Conservation (phyloP, 2,113 vertebrate species). For the Cinclus cinclus region DNA sequence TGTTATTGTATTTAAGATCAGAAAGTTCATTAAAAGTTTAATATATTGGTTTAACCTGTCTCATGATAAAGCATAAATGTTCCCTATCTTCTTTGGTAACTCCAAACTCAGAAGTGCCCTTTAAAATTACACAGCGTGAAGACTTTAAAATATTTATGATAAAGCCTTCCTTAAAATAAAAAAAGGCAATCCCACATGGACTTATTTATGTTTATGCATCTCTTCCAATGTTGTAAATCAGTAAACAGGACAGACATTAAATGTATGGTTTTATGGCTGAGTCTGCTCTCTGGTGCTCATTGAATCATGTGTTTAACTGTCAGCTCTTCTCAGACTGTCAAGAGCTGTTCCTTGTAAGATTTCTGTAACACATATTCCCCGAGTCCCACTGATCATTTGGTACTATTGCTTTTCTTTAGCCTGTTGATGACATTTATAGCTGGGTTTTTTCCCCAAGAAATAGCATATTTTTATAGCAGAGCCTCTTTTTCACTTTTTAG, state of each 20-base stretch:
- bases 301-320: slow-evolving; percentile 64
- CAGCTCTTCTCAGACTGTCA: slow-evolving; percentile 62
- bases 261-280: slow-evolving; percentile 40
- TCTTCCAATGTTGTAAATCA: slow-evolving; percentile 26
- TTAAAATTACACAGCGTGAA: slow-evolving; percentile 48
- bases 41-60: background rate
- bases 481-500: slow-evolving; percentile 4
- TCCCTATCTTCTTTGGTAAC: slow-evolving; percentile 35
- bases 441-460: background rate
- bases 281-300: slow-evolving; percentile 18
- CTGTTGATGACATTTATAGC: slow-evolving; percentile 48
- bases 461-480: background rate
- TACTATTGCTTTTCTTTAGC: background rate
- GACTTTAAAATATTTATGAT: slow-evolving; percentile 70
- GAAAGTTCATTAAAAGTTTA: slow-evolving; percentile 31
- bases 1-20: background rate
- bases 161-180: slow-evolving; percentile 21
- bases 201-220: slow-evolving; percentile 8
- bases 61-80: slow-evolving; percentile 20
- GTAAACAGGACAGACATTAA: slow-evolving; percentile 47
- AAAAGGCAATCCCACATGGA: background rate
- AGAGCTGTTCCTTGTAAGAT: background rate
- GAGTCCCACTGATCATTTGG: slow-evolving; percentile 27
- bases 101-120: slow-evolving; percentile 40
- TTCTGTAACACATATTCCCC: slow-evolving; percentile 25